Conservation (phyloP, 2,888 invertebrate genomes). For the Agonopterix arenella region DNA sequence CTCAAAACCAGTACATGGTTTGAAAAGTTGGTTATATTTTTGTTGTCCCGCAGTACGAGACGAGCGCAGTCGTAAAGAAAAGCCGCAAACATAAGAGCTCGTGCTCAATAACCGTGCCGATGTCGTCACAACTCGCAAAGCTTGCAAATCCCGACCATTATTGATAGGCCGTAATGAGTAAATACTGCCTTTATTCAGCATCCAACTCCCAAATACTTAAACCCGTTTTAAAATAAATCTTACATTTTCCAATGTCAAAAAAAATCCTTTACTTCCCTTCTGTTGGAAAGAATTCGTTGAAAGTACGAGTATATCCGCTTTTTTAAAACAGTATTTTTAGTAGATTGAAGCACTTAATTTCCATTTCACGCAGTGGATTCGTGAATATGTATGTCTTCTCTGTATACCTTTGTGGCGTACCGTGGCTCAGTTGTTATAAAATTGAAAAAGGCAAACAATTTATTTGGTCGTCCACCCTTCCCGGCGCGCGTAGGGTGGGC, state of each 20-base stretch:
- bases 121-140: conserved; percentile 19
- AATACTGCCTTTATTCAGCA: conserved; percentile 25
- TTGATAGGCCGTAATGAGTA: conserved; percentile 39
- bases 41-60: conserved; percentile 24
- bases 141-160: conserved; percentile 26
- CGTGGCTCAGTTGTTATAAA: conserved; percentile 30
- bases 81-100: conserved; percentile 30
- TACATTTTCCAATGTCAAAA: background rate
- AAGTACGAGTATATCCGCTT: background rate
- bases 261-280: background rate
- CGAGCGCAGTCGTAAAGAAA: conserved; percentile 28
- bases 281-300: background rate
- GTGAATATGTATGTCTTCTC: conserved; percentile 14
- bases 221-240: background rate
- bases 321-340: background rate
- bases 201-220: background rate
- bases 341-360: conserved; percentile 4
- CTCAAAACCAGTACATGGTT: too few species aligned
- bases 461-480: conserved; percentile 54
- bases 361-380: conserved; percentile 7
- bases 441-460: conserved; percentile 68
- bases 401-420: conserved; percentile 16
- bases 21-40: conserved; percentile 9
- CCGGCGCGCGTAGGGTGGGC: conserved; percentile 42
- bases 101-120: conserved; percentile 16